Base-by-base conservation (phyloP, 2,113 vertebrate genomes). In the Rhinopomastus cyanomelas region DNA sequence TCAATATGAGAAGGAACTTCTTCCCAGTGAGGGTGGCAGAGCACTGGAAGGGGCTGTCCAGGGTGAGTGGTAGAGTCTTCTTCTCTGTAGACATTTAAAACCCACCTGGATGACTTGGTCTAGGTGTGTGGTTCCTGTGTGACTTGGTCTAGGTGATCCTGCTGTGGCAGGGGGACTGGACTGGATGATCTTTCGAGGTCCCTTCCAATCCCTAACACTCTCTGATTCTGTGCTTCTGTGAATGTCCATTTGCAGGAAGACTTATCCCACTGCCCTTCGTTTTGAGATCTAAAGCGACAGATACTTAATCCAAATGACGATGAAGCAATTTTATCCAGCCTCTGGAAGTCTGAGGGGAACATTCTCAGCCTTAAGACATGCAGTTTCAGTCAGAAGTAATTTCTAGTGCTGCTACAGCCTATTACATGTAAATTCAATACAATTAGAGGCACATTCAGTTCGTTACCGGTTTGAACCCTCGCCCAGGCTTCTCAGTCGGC, bases 361-460 rank as follows among this genome's bases (percentile, higher is more conserved):
- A 86, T 77, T 95, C 66, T 91, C 81, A 96, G 96, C 95, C 96
- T 93, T 81, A 67, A 94, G 96, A 95, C 96, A 89, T 30, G 64
- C 78, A 92, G 93, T 97, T 97, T 95, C 96, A 96, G 88, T 97
- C 96, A 96, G 81, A 97, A 96, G 88, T 95, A 95, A 97, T 97
- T 96, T 95, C 95, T 92, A 96, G 83, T 92, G 79, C 86, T 85
- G 89, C 86, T 94, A 96, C 65, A 34, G 95, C 84, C 92, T 96
- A 96, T 96, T 96, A 96, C 92, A 97, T 97, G 90, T 88, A 97
- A 97, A 97, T 96, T 96, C 96, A 96, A 95, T 96, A 96, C 96
- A 98, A 97, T 97, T 98, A 97, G 94, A 97, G 91, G 94, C 88
- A 95, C 96, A 96, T 89, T 95, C 91, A 93, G 95, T 96, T 97